Evolutionary conservation across 2,113 vertebrate species (phyloP).

Genomic region (Dolichotis patagonum): DNA sequence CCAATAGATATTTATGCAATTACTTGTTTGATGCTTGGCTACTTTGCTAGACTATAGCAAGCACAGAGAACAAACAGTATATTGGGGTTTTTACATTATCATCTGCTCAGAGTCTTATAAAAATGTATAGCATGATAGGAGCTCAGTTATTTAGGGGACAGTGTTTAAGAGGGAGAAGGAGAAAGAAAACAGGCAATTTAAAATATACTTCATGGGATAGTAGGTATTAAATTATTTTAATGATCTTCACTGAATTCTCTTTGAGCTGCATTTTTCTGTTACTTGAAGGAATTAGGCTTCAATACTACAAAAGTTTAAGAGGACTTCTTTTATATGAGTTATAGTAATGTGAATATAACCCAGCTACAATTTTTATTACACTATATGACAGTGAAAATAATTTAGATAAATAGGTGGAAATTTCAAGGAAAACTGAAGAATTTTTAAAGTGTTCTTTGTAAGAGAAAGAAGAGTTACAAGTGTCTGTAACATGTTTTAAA

Average conservation of each 20-base stretch:
- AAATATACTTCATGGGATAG: neutral
- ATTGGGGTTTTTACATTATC: neutral
- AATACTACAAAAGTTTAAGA: slow-evolving; percentile 11
- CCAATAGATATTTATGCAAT: neutral
- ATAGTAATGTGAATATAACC: slow-evolving; percentile 35
- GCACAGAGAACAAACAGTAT: neutral
- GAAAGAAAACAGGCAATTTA: slow-evolving; percentile 10
- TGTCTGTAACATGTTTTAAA: neutral
- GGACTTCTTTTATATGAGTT: slow-evolving; percentile 38
- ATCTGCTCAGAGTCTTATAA: neutral
- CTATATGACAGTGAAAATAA: slow-evolving; percentile 31
- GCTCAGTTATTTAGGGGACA: neutral
- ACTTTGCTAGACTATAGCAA: neutral
- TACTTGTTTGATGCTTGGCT: neutral
- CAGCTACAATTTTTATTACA: neutral
- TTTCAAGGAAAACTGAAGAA: neutral
- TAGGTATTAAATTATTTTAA: slow-evolving; percentile 47
- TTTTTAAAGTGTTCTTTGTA: neutral
- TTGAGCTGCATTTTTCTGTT: slow-evolving; percentile 24
- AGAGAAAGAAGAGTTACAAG: neutral
- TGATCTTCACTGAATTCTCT: slow-evolving; percentile 40
- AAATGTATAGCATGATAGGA: neutral
- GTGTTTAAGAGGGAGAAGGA: neutral
- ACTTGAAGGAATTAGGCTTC: slow-evolving; percentile 15
- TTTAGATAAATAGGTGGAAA: neutral